These are phyloP conservation scores for Potorous gilbertii DNA, from an alignment of 2,797 vertebrate species.

Conservation along the genomic window DNA sequence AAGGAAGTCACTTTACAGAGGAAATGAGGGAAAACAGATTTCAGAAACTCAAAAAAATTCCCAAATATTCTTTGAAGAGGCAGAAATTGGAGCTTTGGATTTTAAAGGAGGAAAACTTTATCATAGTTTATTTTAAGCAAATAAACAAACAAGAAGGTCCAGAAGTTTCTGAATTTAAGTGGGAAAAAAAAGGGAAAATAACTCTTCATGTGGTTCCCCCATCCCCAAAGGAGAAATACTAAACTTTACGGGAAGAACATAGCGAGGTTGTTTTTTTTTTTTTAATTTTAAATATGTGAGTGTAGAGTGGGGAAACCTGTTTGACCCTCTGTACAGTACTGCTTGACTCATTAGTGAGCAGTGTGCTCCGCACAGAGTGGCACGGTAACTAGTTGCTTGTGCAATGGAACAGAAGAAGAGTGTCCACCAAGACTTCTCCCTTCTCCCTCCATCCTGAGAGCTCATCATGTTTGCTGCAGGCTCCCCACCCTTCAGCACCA, in stretches of 20 bases:
- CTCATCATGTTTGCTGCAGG: constrained; percentile 66
- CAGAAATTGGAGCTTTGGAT: not conserved
- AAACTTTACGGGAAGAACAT: constrained; percentile 36
- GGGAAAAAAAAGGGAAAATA: constrained; percentile 19
- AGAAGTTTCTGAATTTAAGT: constrained; percentile 32
- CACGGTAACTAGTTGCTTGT: constrained; percentile 36
- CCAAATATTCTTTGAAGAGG: constrained; percentile 26
- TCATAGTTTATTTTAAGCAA: constrained; percentile 37
- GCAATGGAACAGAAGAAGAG: constrained; percentile 50
- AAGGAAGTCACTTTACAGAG: constrained; percentile 29
- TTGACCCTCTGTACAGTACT: constrained; percentile 42
- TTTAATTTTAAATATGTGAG: not conserved
- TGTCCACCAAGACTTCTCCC: constrained; percentile 18
- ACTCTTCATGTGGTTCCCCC: not conserved
- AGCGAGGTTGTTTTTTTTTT: not conserved
- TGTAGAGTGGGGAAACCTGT: constrained; percentile 73
- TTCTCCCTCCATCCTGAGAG: constrained; percentile 39
- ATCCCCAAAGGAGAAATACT: constrained; percentile 30
- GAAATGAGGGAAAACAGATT: not conserved
- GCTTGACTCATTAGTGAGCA: constrained; percentile 69
- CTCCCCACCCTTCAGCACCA: constrained; percentile 65
- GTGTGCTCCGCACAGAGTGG: constrained; percentile 48
- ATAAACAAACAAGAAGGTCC: constrained; percentile 9
- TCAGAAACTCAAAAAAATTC: constrained; percentile 56
- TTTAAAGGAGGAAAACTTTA: constrained; percentile 24